Base-by-base conservation (phyloP, 2,113 vertebrate species). In the Butastur rufipennis region DNA sequence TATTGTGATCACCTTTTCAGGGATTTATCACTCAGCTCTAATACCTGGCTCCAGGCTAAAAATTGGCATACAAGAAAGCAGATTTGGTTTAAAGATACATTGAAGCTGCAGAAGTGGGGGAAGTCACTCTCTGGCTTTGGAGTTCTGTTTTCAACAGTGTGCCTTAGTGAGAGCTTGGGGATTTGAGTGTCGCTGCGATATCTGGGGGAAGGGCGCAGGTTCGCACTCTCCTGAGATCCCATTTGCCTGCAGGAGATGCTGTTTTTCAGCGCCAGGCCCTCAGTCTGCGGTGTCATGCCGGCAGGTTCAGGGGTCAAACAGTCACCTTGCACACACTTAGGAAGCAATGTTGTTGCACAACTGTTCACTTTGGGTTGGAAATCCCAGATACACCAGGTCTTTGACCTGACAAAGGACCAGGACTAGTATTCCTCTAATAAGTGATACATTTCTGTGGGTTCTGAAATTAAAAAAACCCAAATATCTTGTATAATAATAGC, bases 1-100 rank as follows among this genome's bases (percentile, higher is more conserved):
- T 96, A 43, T 75, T 95, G 96, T 81, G 94, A 91, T 96, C 94
- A 81, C 93, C 94, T 75, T 97, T 96, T 80, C 97, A 96, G 93
- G 98, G 97, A 97, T 98, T 98, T 98, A 98, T 98, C 95, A 93
- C 94, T 98, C 96, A 94, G 89, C 97, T 96, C 93, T 97, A 93
- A 97, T 97, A 96, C 96, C 94, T 97, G 90, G 95, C 97, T 98
- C 81, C 59, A 63, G 96, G 97, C 98, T 97, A 97, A 97, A 95
- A 95, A 97, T 82, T 95, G 97, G 96, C 93, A 86, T 95, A 88
- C 88, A 84, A 93, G 95, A 90, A 92, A 98, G 95, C 83, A 91
- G 82, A 68, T 97, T 97, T 95, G 75, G 93, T 95, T 96, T 95
- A 90, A 93, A 97, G 93, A 86, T 95, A 71, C 8, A 93, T 11